Evolutionary conservation across 2,888 invertebrate species (phyloP), one percentile per base, ranked within the genome.

Genomic region (Chirona hameri): DNA sequence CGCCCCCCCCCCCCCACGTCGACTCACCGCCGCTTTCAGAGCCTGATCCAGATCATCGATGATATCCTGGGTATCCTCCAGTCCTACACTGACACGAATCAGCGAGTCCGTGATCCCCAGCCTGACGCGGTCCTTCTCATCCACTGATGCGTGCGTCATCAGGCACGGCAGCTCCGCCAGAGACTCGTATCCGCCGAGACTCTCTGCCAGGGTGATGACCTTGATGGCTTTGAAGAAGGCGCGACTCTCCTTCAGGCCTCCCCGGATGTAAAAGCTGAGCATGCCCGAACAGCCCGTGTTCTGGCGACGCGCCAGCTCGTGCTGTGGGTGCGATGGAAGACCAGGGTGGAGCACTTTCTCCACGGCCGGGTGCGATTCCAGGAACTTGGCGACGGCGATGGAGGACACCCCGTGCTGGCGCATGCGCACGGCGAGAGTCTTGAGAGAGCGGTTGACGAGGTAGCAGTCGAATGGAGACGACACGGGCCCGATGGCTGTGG

Each of bases 381-480:
- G 89, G 90, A 92, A 98, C 85, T 92, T 91, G 0, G 96, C 98
- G 60, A 98, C 91, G 1, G 90, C 89, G 82, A 95, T 86, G 0
- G 93, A 93, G 85, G 93, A 97, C 84, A 91, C 91, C 89, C 93
- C 93, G 88, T 98, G 97, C 85, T 93, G 92, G 85, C 94, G 91
- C 98, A 99, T 98, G 82, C 99, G 91, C 48, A 99, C 86, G 10
- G 95, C 93, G 48, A 99, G 90, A 0, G 99, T 99, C 89, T 98
- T 99, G 84, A 99, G 89, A 86, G 98, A 96, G 84, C 97, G 91
- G 87, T 95, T 96, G 0, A 98, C 97, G 87, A 97, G 91, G 87
- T 93, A 95, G 88, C 99, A 98, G 88, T 99, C 99, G 87, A 98
- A 97, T 0, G 99, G 97, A 0, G 98, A 95, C 2, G 99, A 98